Evolutionary conservation across 1,140 invertebrate genomes (phyloP).

Genomic region (Rhopalosiphum padi): DNA sequence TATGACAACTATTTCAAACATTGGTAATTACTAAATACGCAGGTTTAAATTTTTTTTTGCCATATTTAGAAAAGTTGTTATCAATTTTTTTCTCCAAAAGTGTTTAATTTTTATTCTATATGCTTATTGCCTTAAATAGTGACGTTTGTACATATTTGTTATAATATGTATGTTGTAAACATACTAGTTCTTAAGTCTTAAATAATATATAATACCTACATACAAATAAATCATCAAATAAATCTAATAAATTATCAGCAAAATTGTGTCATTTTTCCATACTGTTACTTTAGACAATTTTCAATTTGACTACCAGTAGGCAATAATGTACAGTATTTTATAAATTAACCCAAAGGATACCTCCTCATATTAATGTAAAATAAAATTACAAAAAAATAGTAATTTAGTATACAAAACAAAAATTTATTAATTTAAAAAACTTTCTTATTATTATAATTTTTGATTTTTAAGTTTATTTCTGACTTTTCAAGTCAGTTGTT

Average conservation of each 20-base stretch:
- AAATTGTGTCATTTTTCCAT: too few species aligned
- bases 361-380: neutral
- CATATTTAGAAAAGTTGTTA: neutral
- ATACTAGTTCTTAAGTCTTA: neutral
- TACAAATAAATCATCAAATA: too few species aligned
- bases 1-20: neutral
- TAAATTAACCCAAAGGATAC: neutral
- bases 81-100: neutral
- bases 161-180: neutral
- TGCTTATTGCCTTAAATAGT: neutral
- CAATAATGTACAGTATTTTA: neutral
- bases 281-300: too few species aligned
- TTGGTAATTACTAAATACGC: neutral
- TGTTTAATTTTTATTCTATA: neutral
- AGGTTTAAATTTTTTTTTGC: neutral
- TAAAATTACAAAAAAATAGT: neutral
- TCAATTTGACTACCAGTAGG: neutral
- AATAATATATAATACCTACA: too few species aligned
- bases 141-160: neutral
- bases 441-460: neutral
- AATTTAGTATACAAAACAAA: neutral
- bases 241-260: too few species aligned
- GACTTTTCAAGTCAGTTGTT: neutral
- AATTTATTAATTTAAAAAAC: neutral
- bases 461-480: neutral